Conservation (phyloP, 2,888 invertebrate species). For the Tiliacea aurago region DNA sequence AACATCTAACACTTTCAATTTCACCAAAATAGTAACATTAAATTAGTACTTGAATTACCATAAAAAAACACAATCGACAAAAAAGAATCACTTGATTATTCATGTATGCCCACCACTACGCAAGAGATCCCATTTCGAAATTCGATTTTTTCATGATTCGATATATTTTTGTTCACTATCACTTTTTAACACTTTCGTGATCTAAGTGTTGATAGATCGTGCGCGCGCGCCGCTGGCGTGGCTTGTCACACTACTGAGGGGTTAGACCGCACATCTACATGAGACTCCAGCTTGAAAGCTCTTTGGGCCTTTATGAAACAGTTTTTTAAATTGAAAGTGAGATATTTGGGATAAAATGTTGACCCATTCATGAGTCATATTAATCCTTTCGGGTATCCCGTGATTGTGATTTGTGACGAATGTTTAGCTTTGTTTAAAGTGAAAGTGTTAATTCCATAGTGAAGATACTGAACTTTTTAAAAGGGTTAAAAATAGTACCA, state of each 20-base stretch:
- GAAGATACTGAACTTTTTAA: not conserved
- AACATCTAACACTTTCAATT: slow-evolving; percentile 25
- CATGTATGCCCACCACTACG: slow-evolving; percentile 9
- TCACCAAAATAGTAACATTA: slow-evolving; percentile 21
- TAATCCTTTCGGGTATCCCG: not conserved
- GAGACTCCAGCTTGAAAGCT: slow-evolving; percentile 53
- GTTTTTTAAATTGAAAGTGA: not conserved
- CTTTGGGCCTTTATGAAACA: slow-evolving; percentile 10
- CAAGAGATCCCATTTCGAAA: slow-evolving; percentile 15
- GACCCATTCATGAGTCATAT: not conserved
- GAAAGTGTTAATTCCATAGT: not conserved
- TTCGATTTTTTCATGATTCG: not conserved
- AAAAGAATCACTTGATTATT: slow-evolving; percentile 17
- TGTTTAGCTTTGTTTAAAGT: not conserved
- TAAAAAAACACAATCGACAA: slow-evolving; percentile 12
- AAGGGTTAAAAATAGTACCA: not conserved
- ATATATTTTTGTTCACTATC: slow-evolving; percentile 51
- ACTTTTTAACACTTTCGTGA: slow-evolving; percentile 61
- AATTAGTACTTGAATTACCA: not conserved
- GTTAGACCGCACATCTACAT: slow-evolving; percentile 60
- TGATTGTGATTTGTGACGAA: not conserved
- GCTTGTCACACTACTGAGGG: slow-evolving; percentile 62
- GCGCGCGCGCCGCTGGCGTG: slow-evolving; percentile 63
- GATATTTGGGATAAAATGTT: not conserved
- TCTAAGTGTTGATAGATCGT: slow-evolving; percentile 52